Conservation (phyloP, 1,140 invertebrate genomes). For the Orussus abietinus region DNA sequence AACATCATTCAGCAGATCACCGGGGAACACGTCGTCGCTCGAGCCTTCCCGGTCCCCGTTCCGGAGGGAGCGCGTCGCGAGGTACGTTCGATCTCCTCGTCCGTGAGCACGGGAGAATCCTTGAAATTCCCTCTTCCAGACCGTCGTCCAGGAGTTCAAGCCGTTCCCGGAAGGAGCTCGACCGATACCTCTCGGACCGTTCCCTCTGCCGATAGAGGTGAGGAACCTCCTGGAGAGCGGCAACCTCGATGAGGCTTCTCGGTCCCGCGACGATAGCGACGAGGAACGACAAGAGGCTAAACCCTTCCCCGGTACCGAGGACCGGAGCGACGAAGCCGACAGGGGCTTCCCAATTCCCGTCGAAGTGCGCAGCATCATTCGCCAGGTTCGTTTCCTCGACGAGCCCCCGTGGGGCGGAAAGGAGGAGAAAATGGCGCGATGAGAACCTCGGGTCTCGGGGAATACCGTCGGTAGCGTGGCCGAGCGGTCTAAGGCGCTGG, state of each 20-base stretch:
- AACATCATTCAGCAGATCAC: conserved; percentile 46
- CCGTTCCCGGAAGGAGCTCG: conserved; percentile 39
- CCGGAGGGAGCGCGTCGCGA: conserved; percentile 41
- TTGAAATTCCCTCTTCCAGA: conserved; percentile 7
- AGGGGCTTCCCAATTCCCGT: conserved; percentile 40
- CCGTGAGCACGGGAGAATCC: not conserved
- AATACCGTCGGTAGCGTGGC: conserved; percentile 59
- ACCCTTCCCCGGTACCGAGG: conserved; percentile 34
- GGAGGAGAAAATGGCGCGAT: not conserved
- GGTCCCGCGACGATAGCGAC: conserved; percentile 28
- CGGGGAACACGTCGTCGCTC: conserved; percentile 34
- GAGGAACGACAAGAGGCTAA: conserved; percentile 39
- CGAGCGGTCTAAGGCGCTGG: conserved; percentile 73
- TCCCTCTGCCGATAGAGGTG: conserved; percentile 43
- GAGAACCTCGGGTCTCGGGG: not conserved
- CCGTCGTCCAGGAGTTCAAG: conserved; percentile 40
- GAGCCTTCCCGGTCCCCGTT: conserved; percentile 31
- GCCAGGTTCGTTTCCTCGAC: conserved; percentile 26
- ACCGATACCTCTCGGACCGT: conserved; percentile 36
- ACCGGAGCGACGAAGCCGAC: conserved; percentile 39
- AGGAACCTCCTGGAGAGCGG: conserved; percentile 44
- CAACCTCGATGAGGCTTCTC: conserved; percentile 40
- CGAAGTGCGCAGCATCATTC: conserved; percentile 43
- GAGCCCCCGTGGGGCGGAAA: not conserved
- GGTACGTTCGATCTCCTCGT: conserved; percentile 19